Evolutionary conservation across 2,797 vertebrate genomes (phyloP).

Genomic region (Ptychobarbus kaznakovi): DNA sequence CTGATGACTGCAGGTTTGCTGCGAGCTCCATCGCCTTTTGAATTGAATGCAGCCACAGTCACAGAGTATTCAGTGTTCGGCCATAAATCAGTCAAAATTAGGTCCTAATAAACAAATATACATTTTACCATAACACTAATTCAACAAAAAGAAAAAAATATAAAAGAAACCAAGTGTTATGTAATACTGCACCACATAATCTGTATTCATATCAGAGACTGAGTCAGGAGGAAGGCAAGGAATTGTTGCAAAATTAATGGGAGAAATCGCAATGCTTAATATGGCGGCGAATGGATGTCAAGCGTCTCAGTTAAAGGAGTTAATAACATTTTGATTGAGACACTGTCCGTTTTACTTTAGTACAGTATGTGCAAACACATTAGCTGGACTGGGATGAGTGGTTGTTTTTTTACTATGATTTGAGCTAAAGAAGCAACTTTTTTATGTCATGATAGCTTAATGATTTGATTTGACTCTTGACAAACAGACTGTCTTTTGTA

Average conservation of each 20-base stretch:
- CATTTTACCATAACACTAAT: slow-evolving; percentile 9
- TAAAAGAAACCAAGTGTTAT: slow-evolving; percentile 36
- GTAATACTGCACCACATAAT: neutral
- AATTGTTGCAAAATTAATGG: slow-evolving; percentile 2
- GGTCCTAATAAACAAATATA: slow-evolving; percentile 80
- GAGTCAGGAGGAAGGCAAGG: neutral
- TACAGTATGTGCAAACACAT: neutral
- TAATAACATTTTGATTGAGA: neutral
- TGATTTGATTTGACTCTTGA: neutral
- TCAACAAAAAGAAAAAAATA: slow-evolving; percentile 29
- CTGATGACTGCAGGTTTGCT: slow-evolving; percentile 90
- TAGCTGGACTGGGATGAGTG: neutral
- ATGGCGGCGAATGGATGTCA: neutral
- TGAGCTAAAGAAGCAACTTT: neutral
- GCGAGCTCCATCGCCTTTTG: slow-evolving; percentile 94
- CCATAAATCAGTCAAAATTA: slow-evolving; percentile 89
- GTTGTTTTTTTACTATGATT: neutral
- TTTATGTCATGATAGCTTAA: neutral
- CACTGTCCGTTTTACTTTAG: neutral
- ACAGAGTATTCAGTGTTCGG: slow-evolving; percentile 94
- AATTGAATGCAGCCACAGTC: slow-evolving; percentile 94
- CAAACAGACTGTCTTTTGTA: neutral
- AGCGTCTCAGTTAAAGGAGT: neutral
- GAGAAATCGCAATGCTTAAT: neutral
- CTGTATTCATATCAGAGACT: slow-evolving; percentile 2